phyloP scores from a whole-genome alignment of 2,113 vertebrate species.

The Ptyas mucosa region DNA sequence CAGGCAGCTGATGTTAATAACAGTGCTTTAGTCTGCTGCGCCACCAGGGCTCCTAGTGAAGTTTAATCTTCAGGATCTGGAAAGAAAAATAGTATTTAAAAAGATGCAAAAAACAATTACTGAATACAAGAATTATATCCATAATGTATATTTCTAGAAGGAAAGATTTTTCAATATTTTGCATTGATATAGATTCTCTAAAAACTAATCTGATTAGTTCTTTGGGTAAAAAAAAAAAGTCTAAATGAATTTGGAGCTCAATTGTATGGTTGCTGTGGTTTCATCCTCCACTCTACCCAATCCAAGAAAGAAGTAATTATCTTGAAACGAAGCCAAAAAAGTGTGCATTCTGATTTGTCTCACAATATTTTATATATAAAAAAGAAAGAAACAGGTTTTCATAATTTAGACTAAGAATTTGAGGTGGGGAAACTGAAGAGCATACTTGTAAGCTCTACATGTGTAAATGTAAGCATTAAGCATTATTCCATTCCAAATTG shows the following conservation, averaged over 20 bases:
- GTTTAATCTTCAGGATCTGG: too few relatives aligned
- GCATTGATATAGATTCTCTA: background rate
- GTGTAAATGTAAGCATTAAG: constrained; percentile 49
- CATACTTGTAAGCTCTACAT: constrained; percentile 39
- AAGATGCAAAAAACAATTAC: background rate
- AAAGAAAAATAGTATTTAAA: background rate
- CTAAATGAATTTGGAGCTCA: background rate
- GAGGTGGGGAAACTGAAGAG: background rate
- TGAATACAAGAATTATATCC: background rate
- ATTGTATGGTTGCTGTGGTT: background rate
- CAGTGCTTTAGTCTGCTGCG: too few relatives aligned
- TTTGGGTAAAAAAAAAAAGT: background rate
- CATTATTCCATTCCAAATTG: constrained; percentile 52
- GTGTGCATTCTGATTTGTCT: background rate
- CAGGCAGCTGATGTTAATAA: too few relatives aligned
- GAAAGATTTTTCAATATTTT: background rate
- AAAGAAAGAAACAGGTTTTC: background rate
- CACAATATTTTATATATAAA: background rate
- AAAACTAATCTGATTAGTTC: background rate
- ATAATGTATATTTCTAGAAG: background rate
- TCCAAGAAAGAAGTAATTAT: background rate
- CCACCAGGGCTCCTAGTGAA: too few relatives aligned
- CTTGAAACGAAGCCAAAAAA: background rate
- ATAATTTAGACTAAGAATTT: constrained; percentile 32
- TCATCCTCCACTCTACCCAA: background rate